These are phyloP conservation scores for Chaetophractus vellerosus DNA, from an alignment of 2,797 vertebrate genomes.

Conservation along the genomic window DNA sequence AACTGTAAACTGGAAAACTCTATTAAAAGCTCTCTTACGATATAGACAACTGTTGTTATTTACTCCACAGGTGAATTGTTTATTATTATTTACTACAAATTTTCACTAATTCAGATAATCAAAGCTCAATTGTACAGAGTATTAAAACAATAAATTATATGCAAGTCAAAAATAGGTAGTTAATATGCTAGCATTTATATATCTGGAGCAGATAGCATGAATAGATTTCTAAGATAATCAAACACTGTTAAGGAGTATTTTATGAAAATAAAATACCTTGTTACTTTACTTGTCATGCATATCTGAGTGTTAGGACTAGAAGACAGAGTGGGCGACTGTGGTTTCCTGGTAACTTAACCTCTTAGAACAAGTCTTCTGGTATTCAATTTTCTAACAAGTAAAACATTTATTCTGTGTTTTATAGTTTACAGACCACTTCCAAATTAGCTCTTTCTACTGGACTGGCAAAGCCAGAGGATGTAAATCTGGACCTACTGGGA, in stretches of 20 bases:
- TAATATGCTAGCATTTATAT: background rate
- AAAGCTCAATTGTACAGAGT: background rate
- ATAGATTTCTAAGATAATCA: background rate
- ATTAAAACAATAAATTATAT: background rate
- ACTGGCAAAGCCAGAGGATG: background rate
- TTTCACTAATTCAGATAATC: background rate
- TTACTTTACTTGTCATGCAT: background rate
- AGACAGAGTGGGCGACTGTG: background rate
- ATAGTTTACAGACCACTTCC: background rate
- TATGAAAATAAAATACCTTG: background rate
- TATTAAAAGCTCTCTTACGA: background rate
- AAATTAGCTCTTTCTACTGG: background rate
- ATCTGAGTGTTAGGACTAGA: background rate
- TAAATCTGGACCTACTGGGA: background rate
- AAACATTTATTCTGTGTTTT: background rate
- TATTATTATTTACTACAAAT: background rate
- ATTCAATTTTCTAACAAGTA: background rate
- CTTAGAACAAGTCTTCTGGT: background rate
- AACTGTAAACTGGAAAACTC: background rate
- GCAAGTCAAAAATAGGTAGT: background rate
- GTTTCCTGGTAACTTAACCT: background rate
- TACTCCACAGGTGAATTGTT: background rate
- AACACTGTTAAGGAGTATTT: background rate
- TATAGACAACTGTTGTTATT: background rate
- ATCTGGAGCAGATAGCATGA: background rate